These are phyloP conservation scores for Seira musarum DNA, from an alignment of 2,888 invertebrate genomes.

Conservation along the genomic window DNA sequence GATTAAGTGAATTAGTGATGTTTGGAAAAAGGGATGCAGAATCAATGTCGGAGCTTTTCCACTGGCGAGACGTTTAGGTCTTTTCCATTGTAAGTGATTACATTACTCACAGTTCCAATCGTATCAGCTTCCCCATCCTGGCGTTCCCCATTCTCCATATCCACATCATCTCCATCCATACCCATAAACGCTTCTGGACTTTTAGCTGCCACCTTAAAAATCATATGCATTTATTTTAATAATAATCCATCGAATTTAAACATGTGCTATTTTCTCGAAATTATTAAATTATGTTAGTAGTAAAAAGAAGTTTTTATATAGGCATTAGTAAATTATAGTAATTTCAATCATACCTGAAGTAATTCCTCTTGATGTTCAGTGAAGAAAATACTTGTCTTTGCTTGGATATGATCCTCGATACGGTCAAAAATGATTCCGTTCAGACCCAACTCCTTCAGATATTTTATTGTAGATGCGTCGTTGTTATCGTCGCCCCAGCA, in stretches of 20 bases:
- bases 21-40: constrained; percentile 35
- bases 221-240: too few relatives aligned
- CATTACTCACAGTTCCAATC: neutral
- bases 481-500: constrained; percentile 99
- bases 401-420: constrained; percentile 70
- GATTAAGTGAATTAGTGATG: constrained; percentile 32
- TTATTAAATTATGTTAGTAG: too few relatives aligned
- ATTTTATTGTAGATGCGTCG: constrained; percentile 86
- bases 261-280: too few relatives aligned
- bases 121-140: neutral
- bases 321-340: too few relatives aligned
- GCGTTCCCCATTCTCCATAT: neutral
- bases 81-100: constrained; percentile 21
- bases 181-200: constrained; percentile 40
- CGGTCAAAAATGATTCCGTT: constrained; percentile 98
- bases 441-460: constrained; percentile 89
- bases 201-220: constrained; percentile 33
- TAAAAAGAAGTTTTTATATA: too few relatives aligned
- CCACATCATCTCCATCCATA: neutral
- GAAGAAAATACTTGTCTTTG: constrained; percentile 59
- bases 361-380: constrained; percentile 57
- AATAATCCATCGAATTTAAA: too few relatives aligned
- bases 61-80: constrained; percentile 15
- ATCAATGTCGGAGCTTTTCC: constrained; percentile 40
- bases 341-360: constrained; percentile 38